Percentiles rank a stretch among this genome's conserved stretches.
These are phyloP conservation scores for Trinorchestia longiramus DNA, from an alignment of 1,140 invertebrate genomes.

Conservation along the genomic window DNA sequence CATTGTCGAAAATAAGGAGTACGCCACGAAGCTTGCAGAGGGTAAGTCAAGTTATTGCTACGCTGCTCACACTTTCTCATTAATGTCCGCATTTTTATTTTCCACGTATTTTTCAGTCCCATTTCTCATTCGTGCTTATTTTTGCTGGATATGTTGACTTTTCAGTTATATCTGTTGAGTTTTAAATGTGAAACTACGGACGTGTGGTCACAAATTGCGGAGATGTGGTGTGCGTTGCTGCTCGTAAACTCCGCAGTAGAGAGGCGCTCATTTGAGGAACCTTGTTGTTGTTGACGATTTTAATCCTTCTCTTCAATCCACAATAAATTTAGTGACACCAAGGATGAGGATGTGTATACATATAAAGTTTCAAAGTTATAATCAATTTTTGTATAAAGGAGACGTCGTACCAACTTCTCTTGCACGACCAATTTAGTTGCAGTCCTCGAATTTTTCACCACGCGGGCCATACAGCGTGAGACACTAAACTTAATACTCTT, in stretches of 20 bases:
- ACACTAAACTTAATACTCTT: background rate
- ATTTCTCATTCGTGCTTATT: background rate
- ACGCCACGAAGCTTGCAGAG: slow-evolving; percentile 88
- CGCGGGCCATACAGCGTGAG: background rate
- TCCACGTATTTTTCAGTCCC: background rate
- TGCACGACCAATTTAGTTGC: background rate
- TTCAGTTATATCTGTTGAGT: background rate
- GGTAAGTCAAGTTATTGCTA: slow-evolving; percentile 71
- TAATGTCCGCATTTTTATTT: background rate
- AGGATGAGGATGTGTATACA: background rate
- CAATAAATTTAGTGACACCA: background rate
- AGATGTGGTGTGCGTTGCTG: background rate
- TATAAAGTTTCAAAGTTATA: background rate
- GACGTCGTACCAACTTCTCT: background rate
- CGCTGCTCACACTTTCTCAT: background rate
- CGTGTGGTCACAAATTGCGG: background rate
- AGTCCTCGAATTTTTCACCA: background rate
- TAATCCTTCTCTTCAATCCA: background rate
- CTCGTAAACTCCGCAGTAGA: too few species aligned
- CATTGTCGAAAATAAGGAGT: slow-evolving; percentile 92
- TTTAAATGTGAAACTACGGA: background rate
- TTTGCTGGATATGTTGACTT: background rate
- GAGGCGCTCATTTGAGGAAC: background rate
- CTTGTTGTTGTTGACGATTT: background rate
- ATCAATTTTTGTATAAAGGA: background rate